Base-by-base conservation (phyloP, 2,888 invertebrate genomes). In the Lacanobia oleracea region DNA sequence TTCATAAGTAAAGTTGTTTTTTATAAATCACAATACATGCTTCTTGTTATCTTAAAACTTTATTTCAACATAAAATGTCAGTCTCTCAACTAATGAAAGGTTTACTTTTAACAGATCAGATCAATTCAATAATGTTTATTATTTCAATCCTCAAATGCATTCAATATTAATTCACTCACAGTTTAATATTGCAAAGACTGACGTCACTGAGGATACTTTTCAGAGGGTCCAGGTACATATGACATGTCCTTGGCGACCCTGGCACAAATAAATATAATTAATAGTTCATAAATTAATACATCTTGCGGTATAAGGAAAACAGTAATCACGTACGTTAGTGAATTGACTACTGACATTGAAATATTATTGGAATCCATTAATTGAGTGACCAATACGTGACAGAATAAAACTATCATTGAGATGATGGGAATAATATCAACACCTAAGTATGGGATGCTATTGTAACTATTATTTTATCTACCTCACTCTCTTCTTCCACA, bases 231-330 rank as follows among this genome's bases (percentile, higher is more conserved):
- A 59, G 10, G 37, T 40, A 51, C 16, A 37, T 14, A 43, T 3
- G n/a, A 48, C 45, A 59, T 5, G 59, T 50, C 68, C 73, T 66
- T 50, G 64, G n/a, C 27, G 67, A 72, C 84, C 77, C 48, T 81
- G 81, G 37, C 84, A 82, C 60, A 23, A 68, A 74, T 80, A 67
- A 83, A 73, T 48, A 71, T 45, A 53, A 64, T 33, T 64, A 51
- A 71, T 77, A 78, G 65, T 59, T 54, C 21, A 77, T 77, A 77
- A 82, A 57, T 57, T 57, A 21, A 54, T 57, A 27, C 21, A 40
- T 63, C 51, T 60, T n/a, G 16, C 18, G 10, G 51, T 23, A 80
- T 70, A 80, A 80, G 84, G 80, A 83, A 83, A 80, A 83, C 50
- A 68, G 60, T 77, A 67, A 56, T 10, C 12, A 21, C 33, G 59